These are phyloP conservation scores for Anolis apletophallus DNA, from an alignment of 2,797 vertebrate genomes.

Conservation along the genomic window DNA sequence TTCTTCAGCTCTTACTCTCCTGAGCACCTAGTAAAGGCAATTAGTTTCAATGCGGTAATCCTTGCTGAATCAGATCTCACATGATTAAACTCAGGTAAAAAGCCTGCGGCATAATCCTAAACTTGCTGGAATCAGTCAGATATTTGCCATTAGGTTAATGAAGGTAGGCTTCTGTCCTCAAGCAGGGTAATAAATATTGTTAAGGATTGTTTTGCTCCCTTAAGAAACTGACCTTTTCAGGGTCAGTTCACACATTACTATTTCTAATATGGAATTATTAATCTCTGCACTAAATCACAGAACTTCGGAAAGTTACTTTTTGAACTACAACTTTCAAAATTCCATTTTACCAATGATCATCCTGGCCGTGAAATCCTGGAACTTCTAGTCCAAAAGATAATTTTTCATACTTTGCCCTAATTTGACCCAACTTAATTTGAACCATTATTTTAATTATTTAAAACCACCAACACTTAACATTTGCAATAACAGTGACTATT, in stretches of 20 bases:
- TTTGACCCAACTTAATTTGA: not conserved
- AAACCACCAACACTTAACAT: too few relatives aligned
- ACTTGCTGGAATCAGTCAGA: not conserved
- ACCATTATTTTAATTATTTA: too few relatives aligned
- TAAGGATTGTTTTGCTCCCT: conserved; percentile 26
- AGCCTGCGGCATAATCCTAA: conserved; percentile 6
- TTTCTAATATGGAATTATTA: conserved; percentile 27
- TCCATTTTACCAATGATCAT: not conserved
- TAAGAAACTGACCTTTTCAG: conserved; percentile 13
- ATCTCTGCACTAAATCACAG: not conserved
- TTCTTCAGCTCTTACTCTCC: conserved; percentile 45
- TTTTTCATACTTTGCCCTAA: not conserved
- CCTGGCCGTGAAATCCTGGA: not conserved
- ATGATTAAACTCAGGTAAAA: conserved; percentile 24
- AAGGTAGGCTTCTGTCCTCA: not conserved
- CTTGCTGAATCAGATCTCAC: conserved; percentile 14
- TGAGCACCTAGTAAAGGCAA: conserved; percentile 16
- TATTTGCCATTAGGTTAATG: conserved; percentile 24
- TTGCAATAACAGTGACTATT: not conserved
- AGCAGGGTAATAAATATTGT: conserved; percentile 4
- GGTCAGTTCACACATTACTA: conserved; percentile 25
- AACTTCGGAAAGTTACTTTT: not conserved
- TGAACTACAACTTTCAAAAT: not conserved
- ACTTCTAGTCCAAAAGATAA: not conserved
- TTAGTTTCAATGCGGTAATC: not conserved